Evolutionary conservation across 2,888 invertebrate genomes (phyloP), one percentile per base, ranked within the genome.

Genomic region (Dicyrtoma fusca): DNA sequence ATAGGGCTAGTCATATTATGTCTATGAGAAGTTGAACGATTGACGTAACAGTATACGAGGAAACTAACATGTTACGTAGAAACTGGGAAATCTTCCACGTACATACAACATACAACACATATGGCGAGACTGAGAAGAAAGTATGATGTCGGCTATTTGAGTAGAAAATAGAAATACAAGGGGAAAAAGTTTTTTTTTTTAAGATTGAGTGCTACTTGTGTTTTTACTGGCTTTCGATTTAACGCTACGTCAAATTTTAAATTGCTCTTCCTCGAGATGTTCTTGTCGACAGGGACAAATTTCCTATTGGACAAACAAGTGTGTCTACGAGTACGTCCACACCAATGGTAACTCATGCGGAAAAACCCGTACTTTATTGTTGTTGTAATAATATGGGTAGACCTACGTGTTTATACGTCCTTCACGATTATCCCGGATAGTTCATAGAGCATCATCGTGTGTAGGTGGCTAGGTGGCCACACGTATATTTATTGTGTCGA

Each of bases 211-310:
- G 64, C 59, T 71, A 71, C 65, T 71, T 55, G 64, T 75, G 71
- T 69, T 66, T 68, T 63, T 55, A 53, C 63, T 49, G 47, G 49
- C 26, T 73, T 75, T 75, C 77, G 73, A 76, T 77, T 77, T 77
- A 74, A 77, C 77, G 77, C 77, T 59, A 74, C 69, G 74, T 77
- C 77, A 72, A 64, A 74, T 72, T 76, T 74, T 73, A 76, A 77
- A 77, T 77, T 77, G 66, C 64, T 74, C 74, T 74, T 76, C 72
- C 55, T 71, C 63, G 49, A 21, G 55, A 49, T 55, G 70, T 44
- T 72, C 57, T 51, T 72, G 61, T 64, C 57, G 75, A 73, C 75
- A 75, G 65, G 53, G 61, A 69, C 69, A 73, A 73, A 72, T 72
- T 65, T 65, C 45, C 21, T 64, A 49, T 19, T 49, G 14, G 49